Percentiles rank a stretch among this genome's conserved stretches.
phyloP scores from a whole-genome alignment of 2,113 vertebrate genomes.

The Pelmatolapia mariae region DNA sequence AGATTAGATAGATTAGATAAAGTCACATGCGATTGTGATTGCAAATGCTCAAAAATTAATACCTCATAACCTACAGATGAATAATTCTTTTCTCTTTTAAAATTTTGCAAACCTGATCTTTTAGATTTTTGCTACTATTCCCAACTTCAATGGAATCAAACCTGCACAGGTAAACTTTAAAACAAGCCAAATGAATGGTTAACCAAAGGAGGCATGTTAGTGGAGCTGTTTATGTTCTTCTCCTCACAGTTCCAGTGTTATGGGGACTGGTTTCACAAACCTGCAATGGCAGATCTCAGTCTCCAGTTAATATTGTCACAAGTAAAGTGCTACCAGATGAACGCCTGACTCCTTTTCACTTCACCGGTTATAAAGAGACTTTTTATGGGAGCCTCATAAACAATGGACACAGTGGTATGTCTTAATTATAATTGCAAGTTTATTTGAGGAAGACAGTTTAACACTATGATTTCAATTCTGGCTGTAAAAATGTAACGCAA shows the following conservation, averaged over 20 bases:
- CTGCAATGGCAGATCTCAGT: conserved; percentile 51
- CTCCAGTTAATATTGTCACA: conserved; percentile 67
- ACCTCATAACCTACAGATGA: neutral
- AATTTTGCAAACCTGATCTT: neutral
- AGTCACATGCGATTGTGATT: neutral
- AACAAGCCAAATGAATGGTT: neutral
- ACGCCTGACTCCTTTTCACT: conserved; percentile 12
- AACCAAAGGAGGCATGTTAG: neutral
- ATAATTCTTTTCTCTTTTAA: neutral
- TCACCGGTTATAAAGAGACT: conserved; percentile 36
- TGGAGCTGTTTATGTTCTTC: neutral
- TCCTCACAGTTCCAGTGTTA: conserved; percentile 42
- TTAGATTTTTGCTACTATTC: conserved; percentile 68
- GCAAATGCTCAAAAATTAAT: neutral
- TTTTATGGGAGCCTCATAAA: conserved; percentile 43
- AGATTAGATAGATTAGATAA: neutral
- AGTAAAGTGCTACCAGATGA: neutral
- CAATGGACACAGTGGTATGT: conserved; percentile 56
- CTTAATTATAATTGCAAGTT: neutral
- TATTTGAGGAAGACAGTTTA: neutral
- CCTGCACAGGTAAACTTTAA: conserved; percentile 43
- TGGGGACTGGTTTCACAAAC: conserved; percentile 21
- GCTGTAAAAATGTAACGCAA: neutral
- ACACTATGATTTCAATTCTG: neutral
- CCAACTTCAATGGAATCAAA: conserved; percentile 31